Conservation (phyloP, 1,140 invertebrate species). For the Lanistes nyassanus region DNA sequence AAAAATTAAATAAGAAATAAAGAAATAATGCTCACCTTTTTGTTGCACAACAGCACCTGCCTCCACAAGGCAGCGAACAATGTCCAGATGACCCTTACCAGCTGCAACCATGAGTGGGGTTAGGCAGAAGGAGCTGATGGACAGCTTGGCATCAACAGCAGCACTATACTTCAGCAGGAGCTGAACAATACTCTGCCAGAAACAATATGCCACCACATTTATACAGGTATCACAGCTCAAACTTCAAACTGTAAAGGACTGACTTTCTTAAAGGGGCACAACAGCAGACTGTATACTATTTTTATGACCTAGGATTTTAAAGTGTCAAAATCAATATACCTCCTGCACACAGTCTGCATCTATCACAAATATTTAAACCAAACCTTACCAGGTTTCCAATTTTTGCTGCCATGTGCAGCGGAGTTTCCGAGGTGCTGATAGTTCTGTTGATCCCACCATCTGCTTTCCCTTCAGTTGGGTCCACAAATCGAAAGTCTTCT, state of each 20-base stretch:
- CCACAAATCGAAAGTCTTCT: slow-evolving; percentile 19
- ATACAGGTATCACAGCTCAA: background rate
- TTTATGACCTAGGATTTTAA: no score
- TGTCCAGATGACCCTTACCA: slow-evolving; percentile 69
- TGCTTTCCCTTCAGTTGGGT: slow-evolving; percentile 46
- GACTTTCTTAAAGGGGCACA: background rate
- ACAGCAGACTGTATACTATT: background rate
- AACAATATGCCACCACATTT: background rate
- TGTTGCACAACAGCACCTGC: slow-evolving; percentile 64
- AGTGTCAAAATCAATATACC: no score
- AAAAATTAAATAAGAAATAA: no score
- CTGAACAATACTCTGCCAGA: slow-evolving; percentile 64
- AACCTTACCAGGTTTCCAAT: slow-evolving; percentile 56
- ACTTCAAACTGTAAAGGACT: background rate
- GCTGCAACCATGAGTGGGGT: slow-evolving; percentile 74
- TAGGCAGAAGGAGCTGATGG: slow-evolving; percentile 71
- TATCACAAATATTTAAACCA: no score
- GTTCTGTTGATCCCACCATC: slow-evolving; percentile 59
- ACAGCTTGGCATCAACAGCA: slow-evolving; percentile 74
- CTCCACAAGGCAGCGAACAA: slow-evolving; percentile 65
- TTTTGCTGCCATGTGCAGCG: slow-evolving; percentile 58
- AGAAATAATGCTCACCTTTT: slow-evolving; percentile 49
- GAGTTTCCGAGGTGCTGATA: slow-evolving; percentile 48
- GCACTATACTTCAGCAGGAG: slow-evolving; percentile 74
- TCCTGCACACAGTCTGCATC: no score